Evolutionary conservation across 2,797 vertebrate genomes (phyloP).

Genomic region (Pseudomugil gertrudae): DNA sequence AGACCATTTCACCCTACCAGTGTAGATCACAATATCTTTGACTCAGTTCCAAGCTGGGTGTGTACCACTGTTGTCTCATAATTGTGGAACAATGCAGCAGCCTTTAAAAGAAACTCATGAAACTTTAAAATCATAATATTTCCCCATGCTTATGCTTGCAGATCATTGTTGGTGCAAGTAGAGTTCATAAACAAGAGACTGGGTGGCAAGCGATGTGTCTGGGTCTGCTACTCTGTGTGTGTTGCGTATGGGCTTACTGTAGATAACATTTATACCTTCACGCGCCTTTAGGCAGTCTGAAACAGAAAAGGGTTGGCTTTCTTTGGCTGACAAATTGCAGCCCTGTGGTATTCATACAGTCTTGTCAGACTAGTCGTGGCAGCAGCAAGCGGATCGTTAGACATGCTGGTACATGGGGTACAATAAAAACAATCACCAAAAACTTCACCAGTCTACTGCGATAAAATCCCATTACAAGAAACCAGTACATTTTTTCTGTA

Average conservation of each 20-base stretch:
- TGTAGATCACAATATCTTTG: not conserved
- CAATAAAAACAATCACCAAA: not conserved
- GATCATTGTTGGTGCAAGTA: not conserved
- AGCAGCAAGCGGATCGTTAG: not conserved
- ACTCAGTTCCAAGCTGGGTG: not conserved
- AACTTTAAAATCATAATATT: not conserved
- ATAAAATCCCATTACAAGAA: not conserved
- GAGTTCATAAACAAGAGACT: not conserved
- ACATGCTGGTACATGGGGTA: not conserved
- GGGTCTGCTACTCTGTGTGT: not conserved
- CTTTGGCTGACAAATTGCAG: not conserved
- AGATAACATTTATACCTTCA: not conserved
- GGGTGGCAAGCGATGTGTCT: not conserved
- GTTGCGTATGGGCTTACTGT: not conserved
- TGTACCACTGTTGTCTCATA: too few species aligned
- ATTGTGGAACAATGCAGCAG: too few species aligned
- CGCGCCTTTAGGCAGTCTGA: not conserved
- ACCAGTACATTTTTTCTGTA: not conserved
- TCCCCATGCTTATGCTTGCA: not conserved
- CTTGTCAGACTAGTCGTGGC: conserved; percentile 20
- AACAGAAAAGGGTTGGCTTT: not conserved
- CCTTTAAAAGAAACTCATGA: too few species aligned
- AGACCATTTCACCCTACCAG: not conserved
- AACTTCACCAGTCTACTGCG: not conserved
- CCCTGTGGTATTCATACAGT: not conserved